phyloP scores from a whole-genome alignment of 2,113 vertebrate genomes.

The Nipponia nippon region DNA sequence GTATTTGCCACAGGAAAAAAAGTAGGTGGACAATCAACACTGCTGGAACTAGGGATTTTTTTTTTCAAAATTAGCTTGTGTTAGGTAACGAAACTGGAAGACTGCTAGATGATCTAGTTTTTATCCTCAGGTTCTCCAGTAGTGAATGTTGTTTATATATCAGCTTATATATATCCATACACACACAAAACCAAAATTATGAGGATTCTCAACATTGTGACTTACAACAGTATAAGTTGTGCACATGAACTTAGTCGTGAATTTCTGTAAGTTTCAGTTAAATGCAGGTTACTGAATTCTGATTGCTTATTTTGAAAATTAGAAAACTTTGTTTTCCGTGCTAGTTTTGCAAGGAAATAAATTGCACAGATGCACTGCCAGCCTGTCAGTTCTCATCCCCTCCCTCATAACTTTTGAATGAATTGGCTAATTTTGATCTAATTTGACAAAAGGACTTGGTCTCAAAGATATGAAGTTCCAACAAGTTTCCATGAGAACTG shows the following conservation, averaged over 20 bases:
- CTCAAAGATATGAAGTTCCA: conserved; percentile 10
- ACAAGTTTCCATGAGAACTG: conserved; percentile 45
- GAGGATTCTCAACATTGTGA: background rate
- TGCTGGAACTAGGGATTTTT: background rate
- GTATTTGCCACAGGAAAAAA: background rate
- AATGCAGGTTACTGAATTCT: background rate
- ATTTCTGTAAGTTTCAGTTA: background rate
- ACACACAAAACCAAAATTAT: background rate
- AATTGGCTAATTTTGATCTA: conserved; percentile 40
- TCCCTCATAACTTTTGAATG: background rate
- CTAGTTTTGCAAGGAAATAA: background rate
- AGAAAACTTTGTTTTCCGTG: background rate
- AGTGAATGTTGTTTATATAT: background rate
- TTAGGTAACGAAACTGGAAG: background rate
- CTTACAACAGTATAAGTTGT: background rate
- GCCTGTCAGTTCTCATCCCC: background rate
- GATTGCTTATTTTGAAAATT: background rate
- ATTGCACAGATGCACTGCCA: background rate
- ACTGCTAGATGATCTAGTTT: background rate
- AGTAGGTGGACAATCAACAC: background rate
- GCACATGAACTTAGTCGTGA: background rate
- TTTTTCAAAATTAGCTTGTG: background rate
- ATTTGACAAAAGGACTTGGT: conserved; percentile 1
- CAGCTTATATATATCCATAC: background rate
- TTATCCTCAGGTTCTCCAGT: background rate